phyloP scores from a whole-genome alignment of 2,888 invertebrate genomes.

The Leucophora obtusa region DNA sequence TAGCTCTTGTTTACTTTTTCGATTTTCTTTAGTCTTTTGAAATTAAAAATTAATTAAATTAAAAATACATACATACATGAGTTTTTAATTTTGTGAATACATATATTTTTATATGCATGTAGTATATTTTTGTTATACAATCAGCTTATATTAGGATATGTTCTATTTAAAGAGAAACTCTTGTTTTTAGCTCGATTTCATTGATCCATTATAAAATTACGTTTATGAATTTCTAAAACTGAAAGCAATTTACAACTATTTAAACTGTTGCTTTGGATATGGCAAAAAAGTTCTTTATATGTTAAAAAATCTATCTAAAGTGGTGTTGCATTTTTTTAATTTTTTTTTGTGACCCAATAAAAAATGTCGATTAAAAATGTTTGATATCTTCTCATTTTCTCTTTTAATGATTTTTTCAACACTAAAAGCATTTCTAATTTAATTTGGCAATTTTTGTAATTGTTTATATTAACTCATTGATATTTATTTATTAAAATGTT shows the following conservation, averaged over 20 bases:
- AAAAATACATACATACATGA: not conserved
- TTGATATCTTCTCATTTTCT: not conserved
- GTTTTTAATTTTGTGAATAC: not conserved
- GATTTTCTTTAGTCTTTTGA: not conserved
- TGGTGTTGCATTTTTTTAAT: too few relatives aligned
- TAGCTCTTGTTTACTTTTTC: too few relatives aligned
- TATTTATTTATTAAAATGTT: not conserved
- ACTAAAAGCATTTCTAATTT: not conserved
- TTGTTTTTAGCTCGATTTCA: not conserved
- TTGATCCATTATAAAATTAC: not conserved
- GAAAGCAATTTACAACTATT: not conserved
- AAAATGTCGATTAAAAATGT: slow-evolving; percentile 1
- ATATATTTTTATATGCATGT: not conserved
- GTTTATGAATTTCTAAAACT: not conserved
- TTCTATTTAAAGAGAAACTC: not conserved
- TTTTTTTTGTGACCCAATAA: not conserved
- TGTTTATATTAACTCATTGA: not conserved
- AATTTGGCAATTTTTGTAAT: not conserved
- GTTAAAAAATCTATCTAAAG: not conserved
- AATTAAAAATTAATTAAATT: not conserved
- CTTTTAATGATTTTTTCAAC: not conserved
- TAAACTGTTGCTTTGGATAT: not conserved
- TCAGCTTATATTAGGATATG: slow-evolving; percentile 1
- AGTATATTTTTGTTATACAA: not conserved
- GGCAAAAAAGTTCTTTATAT: not conserved